Percentiles rank a stretch among this genome's conserved stretches.
Conservation (phyloP, 2,797 vertebrate species). For the Malurus splendens region DNA sequence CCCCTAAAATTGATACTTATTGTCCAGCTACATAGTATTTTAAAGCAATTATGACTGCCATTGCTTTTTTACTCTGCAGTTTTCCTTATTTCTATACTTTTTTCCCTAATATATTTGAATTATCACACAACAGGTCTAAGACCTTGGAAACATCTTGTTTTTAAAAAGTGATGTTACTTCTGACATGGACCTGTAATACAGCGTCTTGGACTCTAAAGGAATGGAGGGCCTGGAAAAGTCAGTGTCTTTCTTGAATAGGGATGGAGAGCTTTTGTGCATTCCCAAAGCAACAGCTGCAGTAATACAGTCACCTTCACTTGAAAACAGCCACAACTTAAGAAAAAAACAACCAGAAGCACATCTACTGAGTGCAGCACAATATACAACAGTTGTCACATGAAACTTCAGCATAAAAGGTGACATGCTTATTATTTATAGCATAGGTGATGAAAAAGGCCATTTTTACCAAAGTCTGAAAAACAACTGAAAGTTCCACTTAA, state of each 20-base stretch:
- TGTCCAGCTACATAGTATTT: neutral
- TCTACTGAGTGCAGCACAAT: neutral
- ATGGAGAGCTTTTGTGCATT: neutral
- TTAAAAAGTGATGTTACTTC: neutral
- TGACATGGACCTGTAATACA: neutral
- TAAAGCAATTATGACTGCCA: neutral
- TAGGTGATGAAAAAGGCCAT: neutral
- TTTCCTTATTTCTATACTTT: neutral
- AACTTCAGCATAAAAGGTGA: neutral
- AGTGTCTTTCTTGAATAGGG: neutral
- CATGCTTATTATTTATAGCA: neutral
- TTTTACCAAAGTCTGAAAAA: neutral
- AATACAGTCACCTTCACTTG: neutral
- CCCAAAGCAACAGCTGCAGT: neutral
- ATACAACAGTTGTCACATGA: neutral
- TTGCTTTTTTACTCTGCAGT: neutral
- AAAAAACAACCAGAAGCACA: neutral
- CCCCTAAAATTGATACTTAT: neutral
- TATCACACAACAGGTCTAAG: neutral
- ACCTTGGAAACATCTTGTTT: neutral
- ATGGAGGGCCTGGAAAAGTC: neutral
- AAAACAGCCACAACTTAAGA: neutral
- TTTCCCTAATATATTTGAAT: neutral
- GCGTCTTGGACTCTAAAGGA: neutral
- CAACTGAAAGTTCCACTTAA: neutral